Base-by-base conservation (phyloP, 2,113 vertebrate genomes). In the Hydrochoerus hydrochaeris region DNA sequence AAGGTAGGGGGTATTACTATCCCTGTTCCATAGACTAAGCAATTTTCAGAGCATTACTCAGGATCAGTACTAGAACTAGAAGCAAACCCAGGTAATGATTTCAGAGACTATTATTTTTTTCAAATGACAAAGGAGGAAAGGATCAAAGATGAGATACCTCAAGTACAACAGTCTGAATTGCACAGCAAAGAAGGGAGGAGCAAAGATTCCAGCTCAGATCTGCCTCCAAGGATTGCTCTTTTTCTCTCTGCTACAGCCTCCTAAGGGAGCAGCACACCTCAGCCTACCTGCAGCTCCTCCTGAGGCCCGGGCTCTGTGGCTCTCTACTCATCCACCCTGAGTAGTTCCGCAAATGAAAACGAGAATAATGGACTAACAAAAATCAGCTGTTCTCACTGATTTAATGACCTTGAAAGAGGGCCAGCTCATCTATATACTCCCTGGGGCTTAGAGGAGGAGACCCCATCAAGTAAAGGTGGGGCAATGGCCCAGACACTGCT, bases 371-470 rank as follows among this genome's bases (percentile, higher is more conserved):
- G 35, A 88, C 85, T 62, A 57, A 57, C 0, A 83, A 80, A 96
- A 73, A 49, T 63, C 77, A 65, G 85, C 58, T 49, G 41, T 85
- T 80, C 32, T 75, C 28, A 1, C 13, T n/a, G 46, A 60, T 62
- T 88, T 80, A 82, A 71, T 35, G 71, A 90, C 60, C 91, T 95
- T 73, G 81, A 87, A 80, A n/a, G 69, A 81, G 44, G 16, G 82
- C 82, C 46, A 71, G 41, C 14, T 93, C 4, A n/a, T 62, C 41
- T 95, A n/a, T 85, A 71, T 0, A 14, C 77, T 87, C 62, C 73
- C 54, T 77, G 85, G 67, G 81, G 60, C 41, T 54, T 5, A 10
- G 58, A 93, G 52, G 38, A 73, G 44, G 69, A 86, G 88, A 77
- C 8, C 9, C 19, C 52, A 54, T 78, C 80, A 93, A 71, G 7